Evolutionary conservation across 2,797 vertebrate species (phyloP), one percentile per base, ranked within the genome.

Genomic region (Sebastes itinus): DNA sequence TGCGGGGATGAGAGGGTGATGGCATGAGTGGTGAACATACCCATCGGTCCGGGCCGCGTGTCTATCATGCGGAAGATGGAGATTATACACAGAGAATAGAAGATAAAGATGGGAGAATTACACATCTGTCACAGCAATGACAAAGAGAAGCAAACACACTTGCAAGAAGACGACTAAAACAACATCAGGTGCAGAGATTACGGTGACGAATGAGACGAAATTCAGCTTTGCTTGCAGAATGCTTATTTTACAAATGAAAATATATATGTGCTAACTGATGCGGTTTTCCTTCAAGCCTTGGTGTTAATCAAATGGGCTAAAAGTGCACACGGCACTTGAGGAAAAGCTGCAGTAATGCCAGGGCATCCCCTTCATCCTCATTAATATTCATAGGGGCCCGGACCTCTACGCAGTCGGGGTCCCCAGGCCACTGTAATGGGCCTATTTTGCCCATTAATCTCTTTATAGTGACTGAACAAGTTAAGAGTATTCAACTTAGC

Each of bases 11-110:
- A 85, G n/a, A 77, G 78, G 75, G 73, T 68, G 86, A 82, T 82
- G 77, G 66, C 78, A 89, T 85, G 90, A 87, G 84, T 30, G 69
- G 91, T 85, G 80, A 91, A 96, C 96, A 90, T 96, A 96, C 96
- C 95, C 94, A 96, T 96, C 94, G 95, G 80, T 94, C 95, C 92
- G 89, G 94, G 93, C 95, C 94, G 69, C 92, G 94, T 91, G 94
- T 92, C 96, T 97, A 96, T 91, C 87, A 94, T 86, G 89, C 81
- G 78, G 92, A 94, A 93, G 83, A 90, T 92, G 93, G 91, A 85
- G 94, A 95, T 88, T 90, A 88, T 82, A 91, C 82, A 89, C 85
- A 90, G 78, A 88, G 55, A 82, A 90, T 70, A 93, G 84, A 76
- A 91, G 82, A 93, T 89, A 91, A 80, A 91, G 84, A 91, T 77